phyloP scores from a whole-genome alignment of 1,140 invertebrate genomes.

The Drosophila carrolli region DNA sequence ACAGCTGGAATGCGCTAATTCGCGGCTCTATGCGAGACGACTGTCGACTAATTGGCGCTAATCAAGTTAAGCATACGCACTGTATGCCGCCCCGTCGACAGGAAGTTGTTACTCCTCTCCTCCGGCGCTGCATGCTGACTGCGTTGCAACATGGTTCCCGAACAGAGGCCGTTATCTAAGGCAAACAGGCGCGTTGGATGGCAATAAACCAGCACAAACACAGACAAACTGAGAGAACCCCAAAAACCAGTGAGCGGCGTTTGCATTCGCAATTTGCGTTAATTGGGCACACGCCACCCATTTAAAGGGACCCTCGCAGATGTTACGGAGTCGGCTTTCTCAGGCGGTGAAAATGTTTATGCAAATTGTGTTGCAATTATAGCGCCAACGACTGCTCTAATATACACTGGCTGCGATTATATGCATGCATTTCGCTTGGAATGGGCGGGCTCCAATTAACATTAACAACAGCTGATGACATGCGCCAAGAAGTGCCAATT shows the following conservation, averaged over 20 bases:
- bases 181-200: conserved; percentile 61
- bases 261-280: conserved; percentile 62
- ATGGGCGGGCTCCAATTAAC: conserved; percentile 23
- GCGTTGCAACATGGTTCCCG: conserved; percentile 30
- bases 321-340: conserved; percentile 42
- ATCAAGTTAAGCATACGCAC: conserved; percentile 78
- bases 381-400: conserved; percentile 41
- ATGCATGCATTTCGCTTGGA: conserved; percentile 29
- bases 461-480: conserved; percentile 47
- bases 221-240: conserved; percentile 25
- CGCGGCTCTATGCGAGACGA: conserved; percentile 38
- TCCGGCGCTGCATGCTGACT: conserved; percentile 10
- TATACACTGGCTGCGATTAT: conserved; percentile 40
- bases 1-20: conserved; percentile 60
- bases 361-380: conserved; percentile 75
- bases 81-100: conserved; percentile 39
- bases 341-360: conserved; percentile 61
- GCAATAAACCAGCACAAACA: conserved; percentile 61
- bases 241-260: conserved; percentile 12
- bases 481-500: conserved; percentile 69
- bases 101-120: conserved; percentile 17
- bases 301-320: conserved; percentile 49
- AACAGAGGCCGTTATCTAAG: conserved; percentile 64
- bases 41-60: conserved; percentile 69
- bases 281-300: conserved; percentile 72